phyloP scores from a whole-genome alignment of 2,113 vertebrate species.

The Leptodactylus fuscus region DNA sequence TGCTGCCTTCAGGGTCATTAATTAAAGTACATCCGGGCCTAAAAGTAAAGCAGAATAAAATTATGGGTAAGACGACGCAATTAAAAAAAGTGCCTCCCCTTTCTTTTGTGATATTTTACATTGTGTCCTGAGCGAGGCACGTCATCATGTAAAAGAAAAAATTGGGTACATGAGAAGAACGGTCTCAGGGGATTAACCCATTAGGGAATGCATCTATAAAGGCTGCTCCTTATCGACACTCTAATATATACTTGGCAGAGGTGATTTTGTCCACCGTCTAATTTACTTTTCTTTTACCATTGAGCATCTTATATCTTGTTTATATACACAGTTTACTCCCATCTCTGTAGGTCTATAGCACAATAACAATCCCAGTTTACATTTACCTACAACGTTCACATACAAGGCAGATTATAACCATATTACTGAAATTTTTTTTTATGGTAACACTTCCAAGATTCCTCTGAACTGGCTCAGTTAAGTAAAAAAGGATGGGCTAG shows the following conservation, averaged over 20 bases:
- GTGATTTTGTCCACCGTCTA: neutral
- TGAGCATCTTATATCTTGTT: neutral
- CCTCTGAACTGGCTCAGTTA: slow-evolving; percentile 41
- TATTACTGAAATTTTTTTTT: slow-evolving; percentile 18
- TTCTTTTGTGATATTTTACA: neutral
- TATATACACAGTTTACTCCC: too few relatives aligned
- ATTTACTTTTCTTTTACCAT: neutral
- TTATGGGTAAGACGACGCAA: neutral
- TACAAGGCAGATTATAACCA: slow-evolving; percentile 14
- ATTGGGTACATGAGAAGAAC: neutral
- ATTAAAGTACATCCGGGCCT: slow-evolving; percentile 16
- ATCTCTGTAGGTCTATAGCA: neutral
- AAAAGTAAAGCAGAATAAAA: slow-evolving; percentile 14
- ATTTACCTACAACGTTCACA: neutral
- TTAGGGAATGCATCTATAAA: slow-evolving; percentile 16
- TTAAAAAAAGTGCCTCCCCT: neutral
- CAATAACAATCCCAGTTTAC: neutral
- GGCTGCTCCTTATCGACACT: neutral
- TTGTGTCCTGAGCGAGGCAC: neutral
- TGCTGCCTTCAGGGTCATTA: slow-evolving; percentile 6
- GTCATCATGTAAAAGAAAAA: neutral
- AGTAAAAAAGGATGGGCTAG: slow-evolving; percentile 47
- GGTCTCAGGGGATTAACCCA: neutral
- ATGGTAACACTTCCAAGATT: slow-evolving; percentile 19
- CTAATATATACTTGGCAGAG: slow-evolving; percentile 12